Conservation (phyloP, 2,797 vertebrate species). For the Enteromius unitaeniatus region DNA sequence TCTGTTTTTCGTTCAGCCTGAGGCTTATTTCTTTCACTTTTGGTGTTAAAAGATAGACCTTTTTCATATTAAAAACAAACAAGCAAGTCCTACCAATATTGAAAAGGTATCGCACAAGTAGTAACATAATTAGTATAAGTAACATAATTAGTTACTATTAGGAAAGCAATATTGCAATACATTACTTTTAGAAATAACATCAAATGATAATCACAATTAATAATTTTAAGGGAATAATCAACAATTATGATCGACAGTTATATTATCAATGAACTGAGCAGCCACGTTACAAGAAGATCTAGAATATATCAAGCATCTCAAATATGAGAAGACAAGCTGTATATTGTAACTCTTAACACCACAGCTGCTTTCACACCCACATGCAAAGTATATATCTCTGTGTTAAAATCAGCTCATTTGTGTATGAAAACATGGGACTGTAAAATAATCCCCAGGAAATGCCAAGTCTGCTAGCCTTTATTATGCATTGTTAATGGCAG, state of each 20-base stretch:
- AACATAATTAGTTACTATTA: too few relatives aligned
- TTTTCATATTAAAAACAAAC: too few relatives aligned
- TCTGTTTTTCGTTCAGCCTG: too few relatives aligned
- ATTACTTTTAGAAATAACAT: too few relatives aligned
- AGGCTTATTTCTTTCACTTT: too few relatives aligned
- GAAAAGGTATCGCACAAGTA: too few relatives aligned
- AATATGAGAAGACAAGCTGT: neutral
- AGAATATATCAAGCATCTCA: neutral
- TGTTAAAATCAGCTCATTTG: conserved; percentile 34
- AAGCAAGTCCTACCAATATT: too few relatives aligned
- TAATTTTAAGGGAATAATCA: neutral
- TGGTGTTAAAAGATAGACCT: too few relatives aligned
- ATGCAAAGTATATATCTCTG: neutral
- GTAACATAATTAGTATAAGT: too few relatives aligned
- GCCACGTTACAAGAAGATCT: neutral
- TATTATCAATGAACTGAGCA: neutral
- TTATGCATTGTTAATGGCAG: conserved; percentile 18
- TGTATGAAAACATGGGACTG: conserved; percentile 30
- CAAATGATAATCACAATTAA: neutral
- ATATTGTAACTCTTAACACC: neutral
- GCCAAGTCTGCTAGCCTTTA: neutral
- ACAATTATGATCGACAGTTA: neutral
- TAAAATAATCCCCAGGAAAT: conserved; percentile 30
- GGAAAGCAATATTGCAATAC: too few relatives aligned
- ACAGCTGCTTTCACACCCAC: neutral